A percentile compares a stretch with the other conserved stretches of the same genome.
Conservation (phyloP, 2,797 vertebrate genomes). For the Phrynocephalus guinanensis region DNA sequence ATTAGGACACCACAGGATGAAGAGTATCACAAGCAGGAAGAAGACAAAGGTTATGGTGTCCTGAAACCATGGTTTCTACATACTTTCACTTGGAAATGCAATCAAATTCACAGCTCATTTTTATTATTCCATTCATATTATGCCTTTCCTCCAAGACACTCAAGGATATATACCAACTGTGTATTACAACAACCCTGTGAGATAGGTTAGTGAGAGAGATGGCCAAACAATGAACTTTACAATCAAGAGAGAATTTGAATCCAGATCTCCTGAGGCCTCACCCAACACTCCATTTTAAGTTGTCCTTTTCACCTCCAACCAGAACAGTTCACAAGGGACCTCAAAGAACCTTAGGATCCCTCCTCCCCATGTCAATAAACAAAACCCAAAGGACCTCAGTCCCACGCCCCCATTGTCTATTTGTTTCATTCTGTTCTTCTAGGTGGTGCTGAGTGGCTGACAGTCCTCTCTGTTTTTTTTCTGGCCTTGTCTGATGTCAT, state of each 20-base stretch:
- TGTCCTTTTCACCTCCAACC: neutral
- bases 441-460: rapidly evolving
- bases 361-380: neutral
- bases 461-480: constrained; percentile 33
- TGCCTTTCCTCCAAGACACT: neutral
- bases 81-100: neutral
- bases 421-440: neutral
- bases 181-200: neutral
- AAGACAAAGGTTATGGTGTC: neutral
- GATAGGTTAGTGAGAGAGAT: neutral
- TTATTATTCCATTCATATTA: neutral
- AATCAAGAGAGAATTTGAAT: neutral
- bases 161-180: neutral
- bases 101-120: neutral
- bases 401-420: neutral
- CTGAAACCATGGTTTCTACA: neutral
- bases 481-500: rapidly evolving
- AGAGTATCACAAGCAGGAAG: neutral
- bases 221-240: neutral
- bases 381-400: neutral
- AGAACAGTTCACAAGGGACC: neutral
- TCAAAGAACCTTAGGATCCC: neutral
- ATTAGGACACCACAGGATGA: neutral
- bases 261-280: neutral
- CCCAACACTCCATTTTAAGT: neutral